phyloP scores from a whole-genome alignment of 1,140 invertebrate species.

The Calliopsis andreniformis region DNA sequence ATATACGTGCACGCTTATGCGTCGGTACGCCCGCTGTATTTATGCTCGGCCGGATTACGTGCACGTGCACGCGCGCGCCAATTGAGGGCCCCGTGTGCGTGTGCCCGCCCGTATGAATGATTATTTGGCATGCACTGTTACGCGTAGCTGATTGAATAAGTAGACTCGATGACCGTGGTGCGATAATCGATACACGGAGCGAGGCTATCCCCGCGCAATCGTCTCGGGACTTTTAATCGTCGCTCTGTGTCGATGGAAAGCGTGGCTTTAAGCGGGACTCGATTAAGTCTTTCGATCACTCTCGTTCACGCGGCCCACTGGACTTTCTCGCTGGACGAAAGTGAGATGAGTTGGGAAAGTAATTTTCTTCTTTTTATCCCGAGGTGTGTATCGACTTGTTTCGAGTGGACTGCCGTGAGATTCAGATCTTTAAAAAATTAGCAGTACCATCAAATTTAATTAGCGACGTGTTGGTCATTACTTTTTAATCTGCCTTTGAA shows the following conservation, averaged over 20 bases:
- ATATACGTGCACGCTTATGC: slow-evolving; percentile 29
- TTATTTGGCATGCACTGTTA: slow-evolving; percentile 47
- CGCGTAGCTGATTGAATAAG: slow-evolving; percentile 43
- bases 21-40: neutral
- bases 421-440: no score
- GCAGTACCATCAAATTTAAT: no score
- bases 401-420: no score
- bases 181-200: slow-evolving; percentile 12
- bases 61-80: neutral
- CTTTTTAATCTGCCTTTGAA: no score
- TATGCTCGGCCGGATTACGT: neutral
- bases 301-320: neutral
- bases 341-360: no score
- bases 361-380: no score
- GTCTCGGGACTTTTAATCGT: neutral
- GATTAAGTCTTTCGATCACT: slow-evolving; percentile 2
- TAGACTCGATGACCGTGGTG: slow-evolving; percentile 21
- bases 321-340: no score
- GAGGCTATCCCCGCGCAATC: neutral
- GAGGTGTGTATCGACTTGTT: no score
- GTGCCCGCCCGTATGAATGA: slow-evolving; percentile 17
- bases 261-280: neutral
- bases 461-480: no score
- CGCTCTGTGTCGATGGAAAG: neutral
- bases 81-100: neutral